phyloP scores from a whole-genome alignment of 1,140 invertebrate genomes.

The Microplitis demolitor region DNA sequence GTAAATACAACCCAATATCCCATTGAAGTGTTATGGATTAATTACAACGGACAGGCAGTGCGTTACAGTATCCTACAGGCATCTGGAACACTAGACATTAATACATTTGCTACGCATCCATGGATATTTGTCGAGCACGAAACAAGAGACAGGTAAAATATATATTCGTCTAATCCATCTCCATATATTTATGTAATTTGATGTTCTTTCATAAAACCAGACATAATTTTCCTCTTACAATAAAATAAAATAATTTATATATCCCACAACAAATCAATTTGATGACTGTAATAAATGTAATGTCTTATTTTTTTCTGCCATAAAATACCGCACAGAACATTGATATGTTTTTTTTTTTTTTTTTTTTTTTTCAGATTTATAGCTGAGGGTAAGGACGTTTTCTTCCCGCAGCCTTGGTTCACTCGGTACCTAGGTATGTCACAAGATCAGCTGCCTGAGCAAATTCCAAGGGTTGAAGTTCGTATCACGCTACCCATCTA shows the following conservation, averaged over 20 bases:
- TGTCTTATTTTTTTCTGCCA: neutral
- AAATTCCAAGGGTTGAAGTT: conserved; percentile 40
- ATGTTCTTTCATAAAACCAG: neutral
- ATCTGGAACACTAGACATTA: conserved; percentile 65
- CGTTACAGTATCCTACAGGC: conserved; percentile 64
- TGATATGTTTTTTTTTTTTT: neutral
- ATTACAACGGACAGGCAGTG: conserved; percentile 68
- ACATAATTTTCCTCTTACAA: neutral
- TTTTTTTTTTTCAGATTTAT: conserved; percentile 39
- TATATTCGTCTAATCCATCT: neutral
- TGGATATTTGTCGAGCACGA: conserved; percentile 73
- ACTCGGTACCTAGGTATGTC: conserved; percentile 26
- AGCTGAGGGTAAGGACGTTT: conserved; percentile 51
- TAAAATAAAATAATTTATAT: neutral
- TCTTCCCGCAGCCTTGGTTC: conserved; percentile 45
- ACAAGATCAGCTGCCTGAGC: conserved; percentile 27
- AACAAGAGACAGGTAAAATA: conserved; percentile 63
- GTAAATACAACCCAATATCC: conserved; percentile 68
- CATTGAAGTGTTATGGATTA: conserved; percentile 76
- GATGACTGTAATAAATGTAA: neutral
- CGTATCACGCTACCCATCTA: conserved; percentile 52
- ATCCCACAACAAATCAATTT: neutral
- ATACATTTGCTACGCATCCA: conserved; percentile 74
- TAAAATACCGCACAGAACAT: neutral
- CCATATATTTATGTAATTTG: neutral